These are phyloP conservation scores for Mesorhabditis spiculigera DNA, from an alignment of 2,888 invertebrate species.

Conservation along the genomic window DNA sequence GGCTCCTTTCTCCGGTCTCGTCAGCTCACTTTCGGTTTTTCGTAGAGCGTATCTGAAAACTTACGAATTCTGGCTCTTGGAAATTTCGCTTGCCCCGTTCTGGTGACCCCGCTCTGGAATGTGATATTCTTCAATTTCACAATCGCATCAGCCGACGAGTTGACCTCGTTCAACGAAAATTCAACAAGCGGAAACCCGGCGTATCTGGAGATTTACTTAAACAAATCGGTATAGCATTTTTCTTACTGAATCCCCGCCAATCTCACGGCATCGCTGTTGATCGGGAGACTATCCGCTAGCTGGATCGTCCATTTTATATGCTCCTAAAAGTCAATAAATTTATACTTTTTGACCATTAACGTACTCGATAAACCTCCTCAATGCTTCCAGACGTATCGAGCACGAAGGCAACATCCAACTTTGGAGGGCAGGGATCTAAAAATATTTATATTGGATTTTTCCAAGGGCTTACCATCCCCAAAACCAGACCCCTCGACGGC, in stretches of 20 bases:
- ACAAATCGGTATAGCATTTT: too few relatives aligned
- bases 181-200: conserved; percentile 47
- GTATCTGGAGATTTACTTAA: conserved; percentile 30
- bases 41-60: conserved; percentile 28
- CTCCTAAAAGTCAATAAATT: conserved; percentile 24
- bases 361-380: conserved; percentile 43
- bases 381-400: conserved; percentile 54
- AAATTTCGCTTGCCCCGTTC: conserved; percentile 27
- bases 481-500: background rate
- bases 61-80: conserved; percentile 20
- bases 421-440: conserved; percentile 48
- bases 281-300: conserved; percentile 28
- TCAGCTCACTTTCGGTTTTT: conserved; percentile 38
- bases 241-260: conserved; percentile 58
- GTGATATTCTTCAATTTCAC: conserved; percentile 22
- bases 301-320: conserved; percentile 31
- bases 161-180: conserved; percentile 50
- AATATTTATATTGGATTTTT: too few relatives aligned
- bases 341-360: conserved; percentile 34
- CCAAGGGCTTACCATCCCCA: background rate
- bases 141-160: conserved; percentile 26
- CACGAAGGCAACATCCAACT: conserved; percentile 52
- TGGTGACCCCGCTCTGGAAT: conserved; percentile 28
- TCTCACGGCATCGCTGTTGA: conserved; percentile 56
- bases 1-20: conserved; percentile 34